Evolutionary conservation across 1,140 invertebrate species (phyloP).

Genomic region (Bacillus rossius): DNA sequence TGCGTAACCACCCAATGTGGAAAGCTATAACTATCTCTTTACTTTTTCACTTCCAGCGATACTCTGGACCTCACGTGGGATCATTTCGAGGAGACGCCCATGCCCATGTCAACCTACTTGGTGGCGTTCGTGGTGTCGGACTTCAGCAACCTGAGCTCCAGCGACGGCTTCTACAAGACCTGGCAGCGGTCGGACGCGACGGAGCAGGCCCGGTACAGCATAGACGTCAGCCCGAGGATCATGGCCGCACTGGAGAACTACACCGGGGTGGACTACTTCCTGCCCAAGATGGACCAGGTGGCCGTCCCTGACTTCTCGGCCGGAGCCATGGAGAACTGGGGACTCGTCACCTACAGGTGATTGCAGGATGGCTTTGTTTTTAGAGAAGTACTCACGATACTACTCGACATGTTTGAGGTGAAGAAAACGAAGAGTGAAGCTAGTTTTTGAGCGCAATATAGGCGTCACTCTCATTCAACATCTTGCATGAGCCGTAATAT

Average conservation of each 20-base stretch:
- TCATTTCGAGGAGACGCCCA: constrained; percentile 46
- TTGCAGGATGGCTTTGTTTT: neutral
- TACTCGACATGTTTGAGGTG: too few relatives aligned
- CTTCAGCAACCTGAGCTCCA: constrained; percentile 38
- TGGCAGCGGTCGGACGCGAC: constrained; percentile 65
- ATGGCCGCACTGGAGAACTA: constrained; percentile 43
- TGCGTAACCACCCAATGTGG: too few relatives aligned
- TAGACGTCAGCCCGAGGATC: constrained; percentile 47
- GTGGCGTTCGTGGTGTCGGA: constrained; percentile 65
- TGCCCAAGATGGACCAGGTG: constrained; percentile 60
- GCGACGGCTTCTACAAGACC: constrained; percentile 32
- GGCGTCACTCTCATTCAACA: too few relatives aligned
- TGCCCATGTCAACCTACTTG: constrained; percentile 70
- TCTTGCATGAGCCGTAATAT: too few relatives aligned
- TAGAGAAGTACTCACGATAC: too few relatives aligned
- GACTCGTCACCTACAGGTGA: constrained; percentile 53
- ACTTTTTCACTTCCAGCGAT: too few relatives aligned
- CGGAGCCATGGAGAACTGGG: constrained; percentile 85
- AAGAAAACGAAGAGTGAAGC: too few relatives aligned
- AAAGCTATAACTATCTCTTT: too few relatives aligned
- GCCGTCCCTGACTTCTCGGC: constrained; percentile 71
- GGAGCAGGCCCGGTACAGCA: constrained; percentile 53
- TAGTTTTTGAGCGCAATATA: too few relatives aligned
- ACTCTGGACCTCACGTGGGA: too few relatives aligned
- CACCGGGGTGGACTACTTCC: constrained; percentile 38